phyloP scores from a whole-genome alignment of 1,140 invertebrate genomes.

The Bombus superbus region DNA sequence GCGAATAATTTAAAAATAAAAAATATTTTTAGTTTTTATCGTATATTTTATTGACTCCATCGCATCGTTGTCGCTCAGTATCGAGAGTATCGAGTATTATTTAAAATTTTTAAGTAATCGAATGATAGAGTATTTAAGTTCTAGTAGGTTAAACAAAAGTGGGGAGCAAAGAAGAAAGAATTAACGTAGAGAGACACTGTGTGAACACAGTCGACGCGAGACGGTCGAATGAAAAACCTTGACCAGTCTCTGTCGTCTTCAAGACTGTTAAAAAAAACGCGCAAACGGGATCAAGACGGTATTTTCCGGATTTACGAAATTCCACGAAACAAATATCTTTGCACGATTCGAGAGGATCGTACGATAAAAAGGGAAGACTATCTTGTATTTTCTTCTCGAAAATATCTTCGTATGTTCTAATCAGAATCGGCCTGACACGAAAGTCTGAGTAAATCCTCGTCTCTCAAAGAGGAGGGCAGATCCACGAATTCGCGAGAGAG shows the following conservation, averaged over 20 bases:
- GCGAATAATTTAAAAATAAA: neutral
- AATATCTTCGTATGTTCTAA: neutral
- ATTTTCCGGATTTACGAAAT: constrained; percentile 44
- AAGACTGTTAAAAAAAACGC: constrained; percentile 44
- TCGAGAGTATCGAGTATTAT: neutral
- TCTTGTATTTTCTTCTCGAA: neutral
- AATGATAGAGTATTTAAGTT: neutral
- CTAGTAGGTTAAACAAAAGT: constrained; percentile 1
- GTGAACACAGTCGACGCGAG: neutral
- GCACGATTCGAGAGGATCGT: neutral
- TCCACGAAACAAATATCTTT: neutral
- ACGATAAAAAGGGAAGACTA: neutral
- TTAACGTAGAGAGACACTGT: neutral
- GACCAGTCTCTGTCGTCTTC: constrained; percentile 11
- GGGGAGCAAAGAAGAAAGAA: neutral
- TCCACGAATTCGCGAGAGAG: neutral
- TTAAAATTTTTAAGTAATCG: neutral
- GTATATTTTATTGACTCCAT: neutral
- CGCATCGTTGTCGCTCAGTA: neutral
- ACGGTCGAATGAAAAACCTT: constrained; percentile 19
- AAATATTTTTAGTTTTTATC: neutral
- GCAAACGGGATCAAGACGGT: constrained; percentile 73
- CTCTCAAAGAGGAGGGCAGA: neutral
- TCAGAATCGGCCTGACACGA: neutral
- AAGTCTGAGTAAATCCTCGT: neutral